phyloP scores from a whole-genome alignment of 1,140 invertebrate genomes.

The Conus ventricosus region DNA sequence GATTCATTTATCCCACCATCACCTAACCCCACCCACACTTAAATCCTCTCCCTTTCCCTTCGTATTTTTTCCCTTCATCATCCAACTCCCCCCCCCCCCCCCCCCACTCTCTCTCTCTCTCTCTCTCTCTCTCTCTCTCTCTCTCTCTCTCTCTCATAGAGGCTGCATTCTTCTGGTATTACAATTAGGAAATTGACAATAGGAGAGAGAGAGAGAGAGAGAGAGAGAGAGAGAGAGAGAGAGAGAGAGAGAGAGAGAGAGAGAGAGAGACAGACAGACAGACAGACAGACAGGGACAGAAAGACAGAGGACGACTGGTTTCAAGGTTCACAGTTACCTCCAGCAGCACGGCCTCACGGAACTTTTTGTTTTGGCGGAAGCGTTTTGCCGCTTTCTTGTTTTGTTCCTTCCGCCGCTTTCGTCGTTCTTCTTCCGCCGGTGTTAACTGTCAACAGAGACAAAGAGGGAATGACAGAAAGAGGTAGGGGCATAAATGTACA shows the following conservation, averaged over 20 bases:
- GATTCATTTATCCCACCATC: background rate
- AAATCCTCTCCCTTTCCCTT: background rate
- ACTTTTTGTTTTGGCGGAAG: conserved; percentile 25
- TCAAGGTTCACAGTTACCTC: background rate
- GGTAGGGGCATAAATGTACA: background rate
- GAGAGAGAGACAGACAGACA: too few relatives aligned
- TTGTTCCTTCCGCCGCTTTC: conserved; percentile 10
- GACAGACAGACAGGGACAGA: too few relatives aligned
- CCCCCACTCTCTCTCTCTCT: background rate
- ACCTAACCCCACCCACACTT: background rate
- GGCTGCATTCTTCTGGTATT: too few relatives aligned
- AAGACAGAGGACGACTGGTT: too few relatives aligned
- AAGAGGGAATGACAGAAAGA: background rate
- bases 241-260: too few relatives aligned
- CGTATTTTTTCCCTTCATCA: background rate
- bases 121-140: background rate
- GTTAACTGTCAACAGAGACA: conserved; percentile 5
- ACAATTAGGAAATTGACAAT: background rate
- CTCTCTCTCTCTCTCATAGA: too few relatives aligned
- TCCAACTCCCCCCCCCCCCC: background rate
- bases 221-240: too few relatives aligned
- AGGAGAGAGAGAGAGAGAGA: too few relatives aligned
- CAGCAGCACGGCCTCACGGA: background rate
- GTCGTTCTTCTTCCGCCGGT: background rate
- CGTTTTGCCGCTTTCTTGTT: conserved; percentile 21